Percentiles rank a stretch among this genome's conserved stretches.
These are phyloP conservation scores for Syrphus vitripennis DNA, from an alignment of 2,888 invertebrate genomes.

Conservation along the genomic window DNA sequence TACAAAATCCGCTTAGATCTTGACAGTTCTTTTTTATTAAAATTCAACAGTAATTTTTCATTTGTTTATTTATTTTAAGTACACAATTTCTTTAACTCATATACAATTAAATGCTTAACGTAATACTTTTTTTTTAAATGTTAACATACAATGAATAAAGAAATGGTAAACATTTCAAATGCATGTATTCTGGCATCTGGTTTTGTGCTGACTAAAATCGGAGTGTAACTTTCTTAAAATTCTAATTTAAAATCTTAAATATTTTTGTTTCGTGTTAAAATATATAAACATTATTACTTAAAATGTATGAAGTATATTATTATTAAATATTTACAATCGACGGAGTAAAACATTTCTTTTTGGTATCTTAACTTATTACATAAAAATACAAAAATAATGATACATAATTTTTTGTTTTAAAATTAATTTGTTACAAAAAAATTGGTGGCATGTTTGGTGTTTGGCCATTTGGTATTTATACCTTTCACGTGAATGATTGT, in stretches of 20 bases:
- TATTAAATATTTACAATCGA: slow-evolving; percentile 61
- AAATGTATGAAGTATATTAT: slow-evolving; percentile 10
- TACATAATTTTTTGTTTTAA: slow-evolving; percentile 39
- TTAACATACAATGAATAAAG: slow-evolving; percentile 49
- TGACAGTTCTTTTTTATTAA: too few relatives aligned
- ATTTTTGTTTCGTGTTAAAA: background rate
- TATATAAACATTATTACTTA: slow-evolving; percentile 41
- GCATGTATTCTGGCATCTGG: slow-evolving; percentile 57
- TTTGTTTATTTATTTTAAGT: slow-evolving; percentile 61
- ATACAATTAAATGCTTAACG: slow-evolving; percentile 58
- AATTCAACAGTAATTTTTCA: too few relatives aligned
- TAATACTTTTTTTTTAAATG: slow-evolving; percentile 38
- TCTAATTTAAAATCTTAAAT: slow-evolving; percentile 38
- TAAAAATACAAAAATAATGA: slow-evolving; percentile 4
- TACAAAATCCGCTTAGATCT: too few relatives aligned
- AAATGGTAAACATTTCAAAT: slow-evolving; percentile 48
- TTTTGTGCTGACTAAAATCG: slow-evolving; percentile 60
- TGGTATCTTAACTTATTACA: background rate
- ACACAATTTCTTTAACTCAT: slow-evolving; percentile 56
- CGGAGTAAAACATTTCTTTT: slow-evolving; percentile 13
- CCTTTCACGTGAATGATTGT: background rate
- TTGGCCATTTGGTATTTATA: slow-evolving; percentile 34
- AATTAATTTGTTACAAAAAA: slow-evolving; percentile 18
- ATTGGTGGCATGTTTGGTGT: slow-evolving; percentile 46
- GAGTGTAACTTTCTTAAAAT: slow-evolving; percentile 38